Conservation (phyloP, 2,888 invertebrate genomes). For the Ischnura elegans region DNA sequence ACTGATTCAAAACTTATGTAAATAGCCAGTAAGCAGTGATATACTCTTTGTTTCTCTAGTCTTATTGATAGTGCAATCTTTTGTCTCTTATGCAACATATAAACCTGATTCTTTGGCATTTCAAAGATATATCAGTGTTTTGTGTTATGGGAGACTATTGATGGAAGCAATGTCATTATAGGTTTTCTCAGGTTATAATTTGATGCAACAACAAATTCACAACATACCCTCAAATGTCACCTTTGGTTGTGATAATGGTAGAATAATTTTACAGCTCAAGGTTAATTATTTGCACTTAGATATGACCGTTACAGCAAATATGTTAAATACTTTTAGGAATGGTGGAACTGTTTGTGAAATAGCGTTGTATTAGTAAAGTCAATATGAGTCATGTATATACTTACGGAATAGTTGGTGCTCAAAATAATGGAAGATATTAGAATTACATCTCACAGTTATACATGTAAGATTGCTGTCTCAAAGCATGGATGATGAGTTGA, state of each 20-base stretch:
- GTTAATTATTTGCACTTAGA: neutral
- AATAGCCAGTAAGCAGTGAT: neutral
- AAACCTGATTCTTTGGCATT: neutral
- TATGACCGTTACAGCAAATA: neutral
- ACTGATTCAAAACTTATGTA: neutral
- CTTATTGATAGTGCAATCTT: neutral
- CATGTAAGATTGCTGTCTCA: neutral
- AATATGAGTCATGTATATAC: neutral
- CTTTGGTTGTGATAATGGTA: neutral
- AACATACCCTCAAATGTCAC: neutral
- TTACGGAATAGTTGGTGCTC: neutral
- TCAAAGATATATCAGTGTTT: neutral
- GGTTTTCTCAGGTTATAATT: constrained; percentile 1
- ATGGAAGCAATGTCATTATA: neutral
- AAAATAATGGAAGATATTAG: neutral
- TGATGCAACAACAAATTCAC: neutral
- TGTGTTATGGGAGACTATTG: neutral
- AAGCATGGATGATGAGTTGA: neutral
- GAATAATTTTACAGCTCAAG: neutral
- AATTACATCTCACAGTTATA: neutral
- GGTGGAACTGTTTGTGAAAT: neutral
- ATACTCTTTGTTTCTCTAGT: neutral
- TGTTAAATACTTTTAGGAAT: neutral
- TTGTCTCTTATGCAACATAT: neutral
- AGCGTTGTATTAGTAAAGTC: neutral